Evolutionary conservation across 2,797 vertebrate species (phyloP).

Genomic region (Uromys caudimaculatus): DNA sequence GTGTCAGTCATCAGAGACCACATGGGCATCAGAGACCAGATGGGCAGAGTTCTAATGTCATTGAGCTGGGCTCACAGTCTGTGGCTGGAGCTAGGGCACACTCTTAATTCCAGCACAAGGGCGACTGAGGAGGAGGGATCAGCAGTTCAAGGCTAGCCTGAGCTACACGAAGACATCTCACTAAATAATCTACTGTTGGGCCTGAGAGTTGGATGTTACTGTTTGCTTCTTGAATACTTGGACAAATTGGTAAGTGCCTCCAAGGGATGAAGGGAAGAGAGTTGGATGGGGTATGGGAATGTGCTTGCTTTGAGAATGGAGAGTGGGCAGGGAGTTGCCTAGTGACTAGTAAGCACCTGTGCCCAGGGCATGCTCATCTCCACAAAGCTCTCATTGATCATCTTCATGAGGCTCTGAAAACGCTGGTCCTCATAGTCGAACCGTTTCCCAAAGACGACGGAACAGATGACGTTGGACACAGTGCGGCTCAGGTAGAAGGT

Average conservation of each 20-base stretch:
- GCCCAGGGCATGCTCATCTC: constrained; percentile 84
- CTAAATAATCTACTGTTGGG: background rate
- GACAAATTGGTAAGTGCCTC: background rate
- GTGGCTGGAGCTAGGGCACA: background rate
- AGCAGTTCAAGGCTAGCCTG: background rate
- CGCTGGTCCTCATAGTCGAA: constrained; percentile 82
- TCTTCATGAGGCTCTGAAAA: constrained; percentile 77
- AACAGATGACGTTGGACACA: constrained; percentile 84
- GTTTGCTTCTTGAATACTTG: background rate
- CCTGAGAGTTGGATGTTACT: background rate
- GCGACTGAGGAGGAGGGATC: background rate
- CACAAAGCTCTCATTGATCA: constrained; percentile 80
- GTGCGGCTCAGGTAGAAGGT: constrained; percentile 81
- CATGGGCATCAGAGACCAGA: background rate
- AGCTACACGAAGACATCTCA: background rate
- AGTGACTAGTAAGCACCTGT: constrained; percentile 69
- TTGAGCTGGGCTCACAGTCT: background rate
- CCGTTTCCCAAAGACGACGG: constrained; percentile 82
- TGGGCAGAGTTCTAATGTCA: background rate
- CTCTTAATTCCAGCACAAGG: background rate
- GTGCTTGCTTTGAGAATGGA: background rate
- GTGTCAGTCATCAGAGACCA: no score
- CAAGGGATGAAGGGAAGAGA: background rate
- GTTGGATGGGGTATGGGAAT: background rate
- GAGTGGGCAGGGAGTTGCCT: background rate